Conservation (phyloP, 2,113 vertebrate species). For the Xyrauchen texanus region DNA sequence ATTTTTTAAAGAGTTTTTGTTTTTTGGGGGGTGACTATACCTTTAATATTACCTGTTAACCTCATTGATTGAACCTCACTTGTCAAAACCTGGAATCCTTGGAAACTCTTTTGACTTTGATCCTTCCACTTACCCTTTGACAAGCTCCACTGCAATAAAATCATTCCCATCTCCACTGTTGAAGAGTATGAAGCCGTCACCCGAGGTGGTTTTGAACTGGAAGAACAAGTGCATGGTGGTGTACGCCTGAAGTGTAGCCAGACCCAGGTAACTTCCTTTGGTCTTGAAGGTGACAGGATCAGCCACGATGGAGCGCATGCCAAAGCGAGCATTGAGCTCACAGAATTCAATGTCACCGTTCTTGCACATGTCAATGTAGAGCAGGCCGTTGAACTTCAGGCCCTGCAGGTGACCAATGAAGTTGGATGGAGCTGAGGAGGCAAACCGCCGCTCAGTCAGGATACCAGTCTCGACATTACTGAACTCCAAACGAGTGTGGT, state of each 20-base stretch:
- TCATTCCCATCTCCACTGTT: conserved; percentile 85
- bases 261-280: conserved; percentile 93
- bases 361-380: conserved; percentile 98
- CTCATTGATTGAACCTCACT: no score
- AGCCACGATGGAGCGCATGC: conserved; percentile 92
- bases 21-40: no score
- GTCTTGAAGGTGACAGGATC: conserved; percentile 96
- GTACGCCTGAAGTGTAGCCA: conserved; percentile 94
- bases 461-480: conserved; percentile 96
- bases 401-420: conserved; percentile 96
- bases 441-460: conserved; percentile 92
- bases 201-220: conserved; percentile 95
- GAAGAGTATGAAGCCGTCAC: conserved; percentile 95
- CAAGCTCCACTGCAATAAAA: conserved; percentile 94
- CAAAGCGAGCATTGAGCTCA: conserved; percentile 94
- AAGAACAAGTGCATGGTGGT: conserved; percentile 99
- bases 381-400: conserved; percentile 92
- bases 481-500: conserved; percentile 96
- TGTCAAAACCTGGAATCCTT: neutral
- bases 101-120: neutral
- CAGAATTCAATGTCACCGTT: conserved; percentile 97
- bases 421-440: conserved; percentile 87
- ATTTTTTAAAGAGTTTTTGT: no score
- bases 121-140: conserved; percentile 86
- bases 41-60: no score